Percentiles rank a stretch among this genome's conserved stretches.
phyloP scores from a whole-genome alignment of 2,797 vertebrate genomes.

The Holocentrus rufus region DNA sequence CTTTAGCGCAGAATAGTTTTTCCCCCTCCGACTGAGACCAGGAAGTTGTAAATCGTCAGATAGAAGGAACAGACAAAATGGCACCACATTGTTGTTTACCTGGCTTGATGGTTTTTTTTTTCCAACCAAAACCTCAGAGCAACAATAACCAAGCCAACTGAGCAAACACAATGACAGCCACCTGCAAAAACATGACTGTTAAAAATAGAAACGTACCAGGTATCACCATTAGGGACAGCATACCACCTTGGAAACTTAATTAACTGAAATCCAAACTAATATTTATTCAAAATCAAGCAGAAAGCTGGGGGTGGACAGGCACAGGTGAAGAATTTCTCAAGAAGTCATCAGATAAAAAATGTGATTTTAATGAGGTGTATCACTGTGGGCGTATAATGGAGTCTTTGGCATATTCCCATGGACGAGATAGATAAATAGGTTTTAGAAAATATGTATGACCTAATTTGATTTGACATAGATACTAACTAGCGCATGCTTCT shows the following conservation, averaged over 20 bases:
- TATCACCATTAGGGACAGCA: no score
- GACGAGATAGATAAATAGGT: slow-evolving; percentile 45
- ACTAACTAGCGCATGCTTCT: no score
- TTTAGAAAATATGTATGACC: background rate
- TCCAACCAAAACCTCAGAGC: slow-evolving; percentile 56
- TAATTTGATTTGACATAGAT: background rate
- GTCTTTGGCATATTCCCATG: no score
- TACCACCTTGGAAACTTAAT: no score
- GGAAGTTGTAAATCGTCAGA: slow-evolving; percentile 68
- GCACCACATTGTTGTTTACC: slow-evolving; percentile 72
- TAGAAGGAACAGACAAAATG: slow-evolving; percentile 75
- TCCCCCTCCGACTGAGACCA: slow-evolving; percentile 50
- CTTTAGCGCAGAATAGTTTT: slow-evolving; percentile 26
- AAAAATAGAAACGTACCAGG: slow-evolving; percentile 65
- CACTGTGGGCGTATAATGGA: no score
- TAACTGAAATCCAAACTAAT: no score
- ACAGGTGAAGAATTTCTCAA: no score
- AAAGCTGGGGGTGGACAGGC: no score
- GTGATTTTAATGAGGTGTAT: no score
- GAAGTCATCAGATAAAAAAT: no score
- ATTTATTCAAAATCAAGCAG: no score
- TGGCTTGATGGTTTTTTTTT: slow-evolving; percentile 48
- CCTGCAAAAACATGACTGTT: slow-evolving; percentile 24
- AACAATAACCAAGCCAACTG: slow-evolving; percentile 61
- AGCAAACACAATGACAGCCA: slow-evolving; percentile 64